Conservation (phyloP, 2,797 vertebrate genomes). For the Urophycis tenuis region DNA sequence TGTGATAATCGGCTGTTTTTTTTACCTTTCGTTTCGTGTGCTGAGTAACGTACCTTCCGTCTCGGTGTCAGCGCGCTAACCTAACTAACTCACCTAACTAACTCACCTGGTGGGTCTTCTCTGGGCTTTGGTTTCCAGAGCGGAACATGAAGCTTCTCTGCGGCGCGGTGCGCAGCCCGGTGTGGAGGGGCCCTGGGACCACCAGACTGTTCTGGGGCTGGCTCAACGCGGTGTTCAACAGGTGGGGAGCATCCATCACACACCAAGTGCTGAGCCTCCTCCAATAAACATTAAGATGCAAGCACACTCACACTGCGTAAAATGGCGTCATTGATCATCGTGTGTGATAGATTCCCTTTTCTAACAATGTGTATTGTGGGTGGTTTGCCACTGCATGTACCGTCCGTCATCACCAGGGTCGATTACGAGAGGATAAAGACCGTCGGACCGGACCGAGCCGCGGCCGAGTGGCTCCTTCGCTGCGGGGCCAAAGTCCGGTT, state of each 20-base stretch:
- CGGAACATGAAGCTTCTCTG: slow-evolving; percentile 65
- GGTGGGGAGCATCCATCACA: slow-evolving; percentile 65
- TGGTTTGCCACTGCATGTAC: not conserved
- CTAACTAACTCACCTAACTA: not conserved
- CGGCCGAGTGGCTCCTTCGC: slow-evolving; percentile 92
- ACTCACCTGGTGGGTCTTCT: not conserved
- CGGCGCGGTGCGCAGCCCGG: slow-evolving; percentile 36
- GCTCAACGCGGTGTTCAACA: slow-evolving; percentile 96
- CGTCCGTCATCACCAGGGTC: slow-evolving; percentile 68
- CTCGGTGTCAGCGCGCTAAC: too few relatives aligned
- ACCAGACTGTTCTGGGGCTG: slow-evolving; percentile 85
- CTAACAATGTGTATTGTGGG: not conserved
- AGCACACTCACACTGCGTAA: too few relatives aligned
- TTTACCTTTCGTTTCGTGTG: not conserved
- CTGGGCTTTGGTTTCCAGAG: slow-evolving; percentile 18
- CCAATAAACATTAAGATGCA: not conserved
- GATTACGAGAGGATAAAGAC: slow-evolving; percentile 85
- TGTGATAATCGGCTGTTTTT: slow-evolving; percentile 21
- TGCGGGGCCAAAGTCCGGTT: slow-evolving; percentile 88
- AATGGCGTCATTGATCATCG: not conserved
- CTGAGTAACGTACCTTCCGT: not conserved
- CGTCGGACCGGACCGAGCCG: slow-evolving; percentile 84
- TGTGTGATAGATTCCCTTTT: not conserved
- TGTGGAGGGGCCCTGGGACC: not conserved
- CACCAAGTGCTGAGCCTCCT: not conserved